phyloP scores from a whole-genome alignment of 1,140 invertebrate species.

The Drosophila littoralis region DNA sequence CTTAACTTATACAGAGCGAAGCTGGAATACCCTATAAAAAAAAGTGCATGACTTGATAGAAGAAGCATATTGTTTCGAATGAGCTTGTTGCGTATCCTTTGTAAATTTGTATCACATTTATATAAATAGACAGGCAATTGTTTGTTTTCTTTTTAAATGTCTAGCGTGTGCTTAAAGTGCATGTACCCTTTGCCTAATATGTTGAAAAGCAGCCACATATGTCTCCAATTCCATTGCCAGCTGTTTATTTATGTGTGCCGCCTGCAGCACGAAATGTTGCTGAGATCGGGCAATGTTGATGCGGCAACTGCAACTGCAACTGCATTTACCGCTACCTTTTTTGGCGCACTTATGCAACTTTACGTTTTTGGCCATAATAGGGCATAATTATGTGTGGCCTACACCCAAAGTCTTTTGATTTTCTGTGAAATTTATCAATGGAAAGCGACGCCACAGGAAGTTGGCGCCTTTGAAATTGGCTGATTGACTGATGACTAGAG shows the following conservation, averaged over 20 bases:
- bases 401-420: conserved; percentile 46
- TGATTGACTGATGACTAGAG: conserved; percentile 27
- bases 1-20: conserved; percentile 20
- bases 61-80: too few species aligned
- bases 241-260: conserved; percentile 74
- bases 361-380: conserved; percentile 57
- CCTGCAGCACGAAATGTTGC: conserved; percentile 66
- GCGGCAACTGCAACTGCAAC: conserved; percentile 24
- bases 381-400: conserved; percentile 64
- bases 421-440: conserved; percentile 9
- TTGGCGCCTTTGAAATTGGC: conserved; percentile 53
- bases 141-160: neutral
- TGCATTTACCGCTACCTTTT: conserved; percentile 51
- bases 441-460: conserved; percentile 45
- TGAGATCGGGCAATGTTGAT: conserved; percentile 51
- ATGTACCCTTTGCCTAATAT: neutral
- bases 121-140: too few species aligned
- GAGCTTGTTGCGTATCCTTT: too few species aligned
- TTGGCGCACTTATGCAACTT: conserved; percentile 70
- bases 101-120: too few species aligned
- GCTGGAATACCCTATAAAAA: conserved; percentile 39
- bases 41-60: neutral
- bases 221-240: conserved; percentile 56
- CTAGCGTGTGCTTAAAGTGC: neutral
- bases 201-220: conserved; percentile 15